Evolutionary conservation across 2,888 invertebrate genomes (phyloP), one percentile per base, ranked within the genome.

Genomic region (Cloeon dipterum): DNA sequence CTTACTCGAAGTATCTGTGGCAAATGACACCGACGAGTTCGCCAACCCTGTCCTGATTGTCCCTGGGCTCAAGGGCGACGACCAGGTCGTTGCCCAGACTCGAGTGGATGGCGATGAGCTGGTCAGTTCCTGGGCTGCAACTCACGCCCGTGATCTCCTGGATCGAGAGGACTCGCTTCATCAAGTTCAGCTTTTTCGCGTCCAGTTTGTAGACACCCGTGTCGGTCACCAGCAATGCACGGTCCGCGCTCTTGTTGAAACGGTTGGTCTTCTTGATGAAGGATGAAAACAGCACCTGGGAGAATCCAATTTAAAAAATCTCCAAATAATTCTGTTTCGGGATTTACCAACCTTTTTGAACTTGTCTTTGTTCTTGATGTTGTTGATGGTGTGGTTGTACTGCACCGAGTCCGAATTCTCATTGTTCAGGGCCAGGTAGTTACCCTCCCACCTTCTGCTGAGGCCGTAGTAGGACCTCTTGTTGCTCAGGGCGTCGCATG

Each of bases 11-110:
- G 57, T 73, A 83, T 51, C 75, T 65, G 46, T 75, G 71, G 49
- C 74, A 71, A 4, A 91, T 58, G 37, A 78, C 66, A 11, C 88
- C 93, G 11, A 91, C 66, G 20, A 88, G 62, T 55, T 93, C 91
- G 0, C 89, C 91, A 36, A 88, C 70, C 43, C 78, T 63, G 55
- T 89, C 86, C 42, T 77, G 75, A 29, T 52, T 52, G 35, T 42
- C 46, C 34, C 36, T 46, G 10, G 52, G 49, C 33, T 57, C 60
- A 41, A 93, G 63, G 1, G 85, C 78, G 46, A 88, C 65, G 25
- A 93, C 83, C 44, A 93, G 66, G 61, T 94, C 93, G 56, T 91
- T 89, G 39, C 83, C 81, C 13, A 74, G 71, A 35, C 76, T 74
- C 34, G 86, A 72, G 57, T 89, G 88, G 45, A 93, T 65, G 37